Conservation (phyloP, 2,113 vertebrate species). For the Megaptera novaeangliae region DNA sequence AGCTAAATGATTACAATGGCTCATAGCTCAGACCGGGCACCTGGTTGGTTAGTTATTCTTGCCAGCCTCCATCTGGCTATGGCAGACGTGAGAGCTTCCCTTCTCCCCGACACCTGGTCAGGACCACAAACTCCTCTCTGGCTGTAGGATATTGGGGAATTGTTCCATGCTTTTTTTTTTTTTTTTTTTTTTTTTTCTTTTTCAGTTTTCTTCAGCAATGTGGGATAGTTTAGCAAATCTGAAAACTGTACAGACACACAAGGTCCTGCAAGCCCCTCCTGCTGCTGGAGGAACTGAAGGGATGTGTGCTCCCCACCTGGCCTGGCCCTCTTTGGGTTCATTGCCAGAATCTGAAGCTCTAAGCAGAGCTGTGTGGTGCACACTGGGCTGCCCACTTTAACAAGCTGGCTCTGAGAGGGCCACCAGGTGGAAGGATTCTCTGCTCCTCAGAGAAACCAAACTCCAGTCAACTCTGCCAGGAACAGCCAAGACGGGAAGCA, state of each 20-base stretch:
- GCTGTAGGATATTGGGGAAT: neutral
- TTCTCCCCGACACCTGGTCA: neutral
- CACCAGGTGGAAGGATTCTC: neutral
- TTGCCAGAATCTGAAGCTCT: neutral
- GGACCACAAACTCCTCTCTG: neutral
- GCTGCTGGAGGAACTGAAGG: neutral
- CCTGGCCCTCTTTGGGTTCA: neutral
- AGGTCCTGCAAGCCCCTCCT: neutral
- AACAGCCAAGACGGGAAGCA: neutral
- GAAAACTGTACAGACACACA: neutral
- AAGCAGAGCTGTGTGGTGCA: neutral
- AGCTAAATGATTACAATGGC: neutral
- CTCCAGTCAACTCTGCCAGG: neutral
- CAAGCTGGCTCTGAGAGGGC: neutral
- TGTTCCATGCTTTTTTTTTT: neutral
- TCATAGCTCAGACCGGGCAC: neutral
- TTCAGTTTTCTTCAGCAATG: neutral
- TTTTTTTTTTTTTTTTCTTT: neutral
- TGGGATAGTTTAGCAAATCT: slow-evolving; percentile 10
- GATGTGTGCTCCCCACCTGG: neutral
- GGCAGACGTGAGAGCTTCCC: neutral
- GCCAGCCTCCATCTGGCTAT: too few species aligned
- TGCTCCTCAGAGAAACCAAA: neutral
- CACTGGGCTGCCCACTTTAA: neutral
- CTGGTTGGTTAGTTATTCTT: neutral